A percentile compares a stretch with the other conserved stretches of the same genome.
Evolutionary conservation across 2,888 invertebrate species (phyloP).

Genomic region (Drosophila subquinaria): DNA sequence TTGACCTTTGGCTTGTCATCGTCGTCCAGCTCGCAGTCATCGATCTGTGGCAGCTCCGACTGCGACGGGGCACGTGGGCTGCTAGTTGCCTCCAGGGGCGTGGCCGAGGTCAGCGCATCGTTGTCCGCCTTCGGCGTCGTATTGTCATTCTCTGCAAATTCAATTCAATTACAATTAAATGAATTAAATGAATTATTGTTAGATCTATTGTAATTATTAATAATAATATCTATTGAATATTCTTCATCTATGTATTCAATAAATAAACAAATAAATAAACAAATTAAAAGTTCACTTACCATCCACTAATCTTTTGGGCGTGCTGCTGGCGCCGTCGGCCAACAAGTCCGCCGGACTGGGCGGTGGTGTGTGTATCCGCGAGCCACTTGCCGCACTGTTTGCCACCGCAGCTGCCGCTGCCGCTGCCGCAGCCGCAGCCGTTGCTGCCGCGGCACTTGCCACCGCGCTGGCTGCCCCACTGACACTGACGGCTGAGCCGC

Average conservation of each 20-base stretch:
- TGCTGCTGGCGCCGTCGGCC: constrained; percentile 93
- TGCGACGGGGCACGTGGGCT: constrained; percentile 85
- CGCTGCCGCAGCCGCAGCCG: constrained; percentile 48
- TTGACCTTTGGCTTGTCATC: constrained; percentile 73
- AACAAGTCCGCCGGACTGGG: constrained; percentile 91
- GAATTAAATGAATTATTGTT: too few species aligned
- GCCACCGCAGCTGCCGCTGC: constrained; percentile 68
- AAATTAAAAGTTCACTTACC: constrained; percentile 86
- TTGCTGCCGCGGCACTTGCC: constrained; percentile 24
- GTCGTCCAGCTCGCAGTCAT: constrained; percentile 43
- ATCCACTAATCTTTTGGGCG: constrained; percentile 90
- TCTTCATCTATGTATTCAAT: too few species aligned
- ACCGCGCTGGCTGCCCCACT: constrained; percentile 22
- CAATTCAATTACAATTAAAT: too few species aligned
- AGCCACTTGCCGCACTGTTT: constrained; percentile 80
- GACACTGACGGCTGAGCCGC: not conserved
- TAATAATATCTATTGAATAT: too few species aligned
- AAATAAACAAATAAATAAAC: too few species aligned
- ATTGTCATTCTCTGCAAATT: constrained; percentile 86
- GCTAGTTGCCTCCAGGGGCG: constrained; percentile 69
- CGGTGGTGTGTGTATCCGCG: constrained; percentile 90
- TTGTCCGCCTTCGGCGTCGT: constrained; percentile 87
- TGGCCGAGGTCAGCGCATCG: constrained; percentile 35
- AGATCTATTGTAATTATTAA: too few species aligned
- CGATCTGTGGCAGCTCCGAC: constrained; percentile 80